Percentiles rank a stretch among this genome's conserved stretches.
Evolutionary conservation across 2,113 vertebrate genomes (phyloP).

Genomic region (Oryzias celebensis): DNA sequence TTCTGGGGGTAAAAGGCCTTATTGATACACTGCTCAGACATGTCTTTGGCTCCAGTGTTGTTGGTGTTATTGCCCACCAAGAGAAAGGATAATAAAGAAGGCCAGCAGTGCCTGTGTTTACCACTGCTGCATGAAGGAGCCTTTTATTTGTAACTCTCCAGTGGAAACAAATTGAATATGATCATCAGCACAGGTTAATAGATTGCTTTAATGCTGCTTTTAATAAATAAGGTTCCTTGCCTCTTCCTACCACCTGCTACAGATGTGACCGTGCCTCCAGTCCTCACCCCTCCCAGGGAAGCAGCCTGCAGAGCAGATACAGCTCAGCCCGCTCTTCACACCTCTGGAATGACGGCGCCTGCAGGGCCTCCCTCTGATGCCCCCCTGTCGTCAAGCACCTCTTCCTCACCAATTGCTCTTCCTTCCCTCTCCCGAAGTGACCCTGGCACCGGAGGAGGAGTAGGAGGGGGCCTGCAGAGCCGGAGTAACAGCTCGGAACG

Average conservation of each 20-base stretch:
- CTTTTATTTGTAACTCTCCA: constrained; percentile 14
- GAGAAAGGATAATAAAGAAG: constrained; percentile 54
- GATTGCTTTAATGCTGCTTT: constrained; percentile 9
- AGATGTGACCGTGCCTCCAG: constrained; percentile 71
- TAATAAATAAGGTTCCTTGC: constrained; percentile 13
- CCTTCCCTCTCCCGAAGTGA: constrained; percentile 71
- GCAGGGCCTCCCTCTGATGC: constrained; percentile 56
- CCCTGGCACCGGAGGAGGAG: constrained; percentile 66
- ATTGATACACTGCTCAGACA: constrained; percentile 62
- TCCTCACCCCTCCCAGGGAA: constrained; percentile 69
- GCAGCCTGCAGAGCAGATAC: constrained; percentile 80
- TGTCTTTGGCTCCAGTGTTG: constrained; percentile 62
- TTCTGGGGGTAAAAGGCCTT: constrained; percentile 60
- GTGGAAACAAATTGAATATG: constrained; percentile 9
- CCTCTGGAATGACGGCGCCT: constrained; percentile 65
- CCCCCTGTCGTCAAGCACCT: constrained; percentile 71
- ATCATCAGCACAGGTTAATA: constrained; percentile 18
- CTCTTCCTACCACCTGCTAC: constrained; percentile 35
- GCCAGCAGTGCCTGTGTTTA: constrained; percentile 43
- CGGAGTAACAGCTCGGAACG: constrained; percentile 88
- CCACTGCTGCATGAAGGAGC: constrained; percentile 38
- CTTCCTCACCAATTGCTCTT: constrained; percentile 74
- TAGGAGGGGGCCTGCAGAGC: constrained; percentile 75
- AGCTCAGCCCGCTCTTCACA: constrained; percentile 78
- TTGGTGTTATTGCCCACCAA: constrained; percentile 55